A percentile compares a stretch with the other conserved stretches of the same genome.
These are phyloP conservation scores for Drosophila trichaetosa DNA, from an alignment of 2,888 invertebrate genomes.

Conservation along the genomic window DNA sequence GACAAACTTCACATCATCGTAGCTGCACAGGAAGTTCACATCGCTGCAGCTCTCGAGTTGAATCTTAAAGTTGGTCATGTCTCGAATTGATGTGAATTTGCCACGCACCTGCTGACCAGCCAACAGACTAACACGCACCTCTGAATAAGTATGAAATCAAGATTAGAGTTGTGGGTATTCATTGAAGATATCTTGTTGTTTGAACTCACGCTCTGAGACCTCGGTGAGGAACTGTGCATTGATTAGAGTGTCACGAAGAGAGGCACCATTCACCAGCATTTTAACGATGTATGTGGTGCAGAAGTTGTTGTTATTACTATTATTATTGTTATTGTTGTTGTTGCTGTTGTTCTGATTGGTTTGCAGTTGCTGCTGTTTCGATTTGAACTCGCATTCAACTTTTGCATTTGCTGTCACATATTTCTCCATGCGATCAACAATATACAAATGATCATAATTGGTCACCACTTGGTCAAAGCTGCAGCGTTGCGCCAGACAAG, in stretches of 20 bases:
- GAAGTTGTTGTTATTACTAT: not conserved
- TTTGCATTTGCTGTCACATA: conserved; percentile 81
- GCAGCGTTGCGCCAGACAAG: conserved; percentile 90
- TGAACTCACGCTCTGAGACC: conserved; percentile 65
- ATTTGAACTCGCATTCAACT: conserved; percentile 80
- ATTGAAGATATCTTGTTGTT: conserved; percentile 31
- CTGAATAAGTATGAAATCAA: conserved; percentile 48
- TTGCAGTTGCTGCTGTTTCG: conserved; percentile 44
- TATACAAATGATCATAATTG: conserved; percentile 85
- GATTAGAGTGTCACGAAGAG: conserved; percentile 77
- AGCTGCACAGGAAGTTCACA: conserved; percentile 83
- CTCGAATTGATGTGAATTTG: conserved; percentile 78
- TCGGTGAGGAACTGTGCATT: conserved; percentile 78
- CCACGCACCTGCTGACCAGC: conserved; percentile 84
- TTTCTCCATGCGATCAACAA: conserved; percentile 83
- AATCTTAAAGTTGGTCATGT: conserved; percentile 84
- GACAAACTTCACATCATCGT: conserved; percentile 83
- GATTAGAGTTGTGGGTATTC: not conserved
- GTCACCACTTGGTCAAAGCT: conserved; percentile 88
- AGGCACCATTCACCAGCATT: conserved; percentile 80
- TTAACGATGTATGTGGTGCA: conserved; percentile 77
- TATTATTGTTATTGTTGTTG: not conserved
- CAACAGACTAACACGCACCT: conserved; percentile 79
- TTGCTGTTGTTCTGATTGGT: conserved; percentile 1
- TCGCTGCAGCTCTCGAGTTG: conserved; percentile 81